Conservation (phyloP, 2,113 vertebrate species). For the Rhadina sibilatrix region DNA sequence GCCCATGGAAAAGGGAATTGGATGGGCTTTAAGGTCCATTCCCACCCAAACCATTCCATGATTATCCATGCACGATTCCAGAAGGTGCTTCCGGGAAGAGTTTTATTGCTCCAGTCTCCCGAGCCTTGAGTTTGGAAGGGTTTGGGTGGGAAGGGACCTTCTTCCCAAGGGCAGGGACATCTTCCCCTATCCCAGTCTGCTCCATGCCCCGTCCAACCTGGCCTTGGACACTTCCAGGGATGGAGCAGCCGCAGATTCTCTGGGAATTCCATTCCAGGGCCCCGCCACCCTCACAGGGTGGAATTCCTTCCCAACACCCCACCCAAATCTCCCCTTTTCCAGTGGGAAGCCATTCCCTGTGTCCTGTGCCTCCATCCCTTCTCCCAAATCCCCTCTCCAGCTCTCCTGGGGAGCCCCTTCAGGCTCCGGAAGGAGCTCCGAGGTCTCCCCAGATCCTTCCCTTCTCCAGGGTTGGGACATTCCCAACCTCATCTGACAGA, state of each 20-base stretch:
- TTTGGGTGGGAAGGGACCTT: neutral
- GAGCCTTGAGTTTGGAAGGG: neutral
- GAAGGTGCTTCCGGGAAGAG: neutral
- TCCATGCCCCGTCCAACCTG: neutral
- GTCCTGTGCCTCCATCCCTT: neutral
- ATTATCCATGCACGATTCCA: neutral
- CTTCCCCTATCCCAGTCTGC: neutral
- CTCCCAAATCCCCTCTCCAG: neutral
- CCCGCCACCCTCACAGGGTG: accelerated
- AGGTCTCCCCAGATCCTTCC: neutral
- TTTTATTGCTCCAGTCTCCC: accelerated
- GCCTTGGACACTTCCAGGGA: neutral
- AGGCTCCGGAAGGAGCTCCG: accelerated
- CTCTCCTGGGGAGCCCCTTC: neutral
- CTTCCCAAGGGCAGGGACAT: neutral
- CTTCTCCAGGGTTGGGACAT: neutral
- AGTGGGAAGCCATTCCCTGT: neutral
- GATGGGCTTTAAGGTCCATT: neutral
- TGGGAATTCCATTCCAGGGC: neutral
- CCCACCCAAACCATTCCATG: neutral
- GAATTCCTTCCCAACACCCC: neutral
- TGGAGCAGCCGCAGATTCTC: neutral
- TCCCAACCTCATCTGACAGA: neutral
- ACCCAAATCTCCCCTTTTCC: no score
- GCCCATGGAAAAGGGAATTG: neutral